Conservation (phyloP, 2,888 invertebrate species). For the Mellilla xanthometata region DNA sequence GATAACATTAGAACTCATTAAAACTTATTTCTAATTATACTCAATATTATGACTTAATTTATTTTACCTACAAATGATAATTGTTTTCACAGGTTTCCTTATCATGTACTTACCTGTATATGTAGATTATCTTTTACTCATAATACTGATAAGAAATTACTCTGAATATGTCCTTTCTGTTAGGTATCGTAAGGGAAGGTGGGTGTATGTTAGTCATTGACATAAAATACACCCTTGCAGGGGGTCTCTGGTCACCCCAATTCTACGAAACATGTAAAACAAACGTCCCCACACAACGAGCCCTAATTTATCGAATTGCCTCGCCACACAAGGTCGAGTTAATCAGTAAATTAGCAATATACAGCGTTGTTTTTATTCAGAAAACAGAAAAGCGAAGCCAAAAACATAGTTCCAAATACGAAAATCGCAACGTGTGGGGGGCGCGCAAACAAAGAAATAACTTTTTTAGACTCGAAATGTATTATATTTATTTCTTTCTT, state of each 20-base stretch:
- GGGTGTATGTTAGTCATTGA: constrained; percentile 40
- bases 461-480: too few species aligned
- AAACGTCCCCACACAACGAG: constrained; percentile 35
- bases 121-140: constrained; percentile 14
- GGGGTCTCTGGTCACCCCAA: constrained; percentile 52
- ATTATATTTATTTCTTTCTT: constrained; percentile 10
- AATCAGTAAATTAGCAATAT: not conserved
- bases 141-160: constrained; percentile 12
- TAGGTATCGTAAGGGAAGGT: not conserved
- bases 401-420: constrained; percentile 26
- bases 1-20: too few species aligned
- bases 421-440: constrained; percentile 31
- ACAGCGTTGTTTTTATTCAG: not conserved
- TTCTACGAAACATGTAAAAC: constrained; percentile 47
- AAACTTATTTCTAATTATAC: too few species aligned
- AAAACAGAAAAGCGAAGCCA: not conserved
- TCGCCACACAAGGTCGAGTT: constrained; percentile 40
- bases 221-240: constrained; percentile 41
- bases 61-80: too few species aligned
- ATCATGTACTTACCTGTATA: too few species aligned
- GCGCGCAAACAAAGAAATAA: constrained; percentile 17
- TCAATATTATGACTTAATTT: too few species aligned
- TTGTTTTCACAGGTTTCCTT: too few species aligned
- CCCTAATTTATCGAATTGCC: constrained; percentile 45
- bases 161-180: not conserved